These are phyloP conservation scores for Choloepus didactylus DNA, from an alignment of 2,797 vertebrate genomes.

Conservation along the genomic window DNA sequence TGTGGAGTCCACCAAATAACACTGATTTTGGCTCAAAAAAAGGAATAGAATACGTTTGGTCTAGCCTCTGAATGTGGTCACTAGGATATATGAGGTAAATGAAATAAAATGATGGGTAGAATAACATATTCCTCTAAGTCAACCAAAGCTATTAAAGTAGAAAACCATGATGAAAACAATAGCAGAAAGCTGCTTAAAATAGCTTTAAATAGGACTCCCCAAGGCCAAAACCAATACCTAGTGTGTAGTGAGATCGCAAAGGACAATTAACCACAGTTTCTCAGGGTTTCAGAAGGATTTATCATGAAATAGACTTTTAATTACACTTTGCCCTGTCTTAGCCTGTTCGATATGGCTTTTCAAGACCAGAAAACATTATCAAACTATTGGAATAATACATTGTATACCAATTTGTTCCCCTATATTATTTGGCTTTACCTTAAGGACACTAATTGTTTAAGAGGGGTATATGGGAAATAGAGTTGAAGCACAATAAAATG, in stretches of 20 bases:
- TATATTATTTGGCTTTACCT: too few relatives aligned
- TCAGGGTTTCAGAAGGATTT: not conserved
- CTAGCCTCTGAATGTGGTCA: not conserved
- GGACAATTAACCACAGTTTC: too few relatives aligned
- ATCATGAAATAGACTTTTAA: not conserved
- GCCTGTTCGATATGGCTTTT: not conserved
- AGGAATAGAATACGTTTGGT: not conserved
- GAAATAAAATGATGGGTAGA: not conserved
- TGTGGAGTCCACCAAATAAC: not conserved
- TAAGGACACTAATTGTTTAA: too few relatives aligned
- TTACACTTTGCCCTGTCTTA: not conserved
- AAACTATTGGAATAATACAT: too few relatives aligned
- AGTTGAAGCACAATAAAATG: too few relatives aligned
- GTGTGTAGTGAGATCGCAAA: not conserved
- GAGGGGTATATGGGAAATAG: too few relatives aligned
- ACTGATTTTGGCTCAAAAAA: not conserved
- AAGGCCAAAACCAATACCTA: not conserved
- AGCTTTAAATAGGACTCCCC: not conserved
- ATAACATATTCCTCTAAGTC: not conserved
- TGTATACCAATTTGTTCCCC: too few relatives aligned
- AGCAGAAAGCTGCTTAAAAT: not conserved
- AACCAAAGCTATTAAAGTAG: not conserved
- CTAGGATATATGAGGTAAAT: not conserved
- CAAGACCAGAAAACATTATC: not conserved
- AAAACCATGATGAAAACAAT: not conserved